Evolutionary conservation across 2,113 vertebrate species (phyloP), one percentile per base, ranked within the genome.

Genomic region (Notothenia coriiceps): DNA sequence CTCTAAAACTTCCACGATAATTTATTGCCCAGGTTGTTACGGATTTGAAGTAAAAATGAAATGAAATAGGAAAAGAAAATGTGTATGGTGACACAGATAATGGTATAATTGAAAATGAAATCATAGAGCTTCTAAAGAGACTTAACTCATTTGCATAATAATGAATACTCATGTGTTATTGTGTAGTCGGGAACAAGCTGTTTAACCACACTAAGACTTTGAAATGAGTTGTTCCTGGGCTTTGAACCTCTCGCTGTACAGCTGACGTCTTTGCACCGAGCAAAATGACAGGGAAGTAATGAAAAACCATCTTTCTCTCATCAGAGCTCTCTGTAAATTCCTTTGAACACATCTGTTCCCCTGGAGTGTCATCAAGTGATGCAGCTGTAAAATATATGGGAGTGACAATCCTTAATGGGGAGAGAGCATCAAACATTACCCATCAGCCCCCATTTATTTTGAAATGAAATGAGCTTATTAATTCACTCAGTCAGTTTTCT

Each of bases 91-190:
- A 85, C 77, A 64, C 81, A 70, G 46, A 71, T 76, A 80, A 86
- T 20, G 18, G 20, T 54, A 60, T 76, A 78, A 91, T 87, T 87
- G 82, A 90, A 90, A 90, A 81, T 68, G 70, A 87, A 92, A 87
- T 81, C 80, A 88, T 66, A 62, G 79, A 72, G 52, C 84, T 22
- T 68, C 70, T 33, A 67, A 86, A 84, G 84, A 90, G 70, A 73
- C 75, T 40, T 49, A 0, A 22, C 47, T 69, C 25, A 92, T 94
- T 93, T 92, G 72, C 92, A 92, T 93, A 90, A 93, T 93, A 93
- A 95, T 94, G 88, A 90, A 87, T 73, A 77, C 60, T 80, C 60
- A 72, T 88, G 86, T 80, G 84, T 90, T 89, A 86, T 88, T 92
- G 69, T 80, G 72, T 51, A 62, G 77, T 59, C 62, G 20, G 57